A percentile compares a stretch with the other conserved stretches of the same genome.
Evolutionary conservation across 2,113 vertebrate species (phyloP).

Genomic region (Spheniscus mendiculus): DNA sequence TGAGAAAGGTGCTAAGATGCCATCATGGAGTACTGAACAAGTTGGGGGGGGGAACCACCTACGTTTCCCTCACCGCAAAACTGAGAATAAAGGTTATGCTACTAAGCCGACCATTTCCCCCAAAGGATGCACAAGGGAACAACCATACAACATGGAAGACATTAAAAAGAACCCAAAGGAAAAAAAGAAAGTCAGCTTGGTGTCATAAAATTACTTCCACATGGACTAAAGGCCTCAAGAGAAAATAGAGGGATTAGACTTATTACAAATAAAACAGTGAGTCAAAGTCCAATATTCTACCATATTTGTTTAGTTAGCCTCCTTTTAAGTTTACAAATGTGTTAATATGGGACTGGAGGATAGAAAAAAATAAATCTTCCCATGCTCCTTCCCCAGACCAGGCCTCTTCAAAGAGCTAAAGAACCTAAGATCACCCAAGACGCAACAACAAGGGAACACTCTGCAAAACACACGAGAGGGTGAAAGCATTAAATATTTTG

Average conservation of each 20-base stretch:
- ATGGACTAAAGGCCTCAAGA: not conserved
- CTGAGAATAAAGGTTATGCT: not conserved
- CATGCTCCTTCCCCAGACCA: not conserved
- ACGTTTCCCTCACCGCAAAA: not conserved
- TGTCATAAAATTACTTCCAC: conserved; percentile 41
- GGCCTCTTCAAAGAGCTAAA: not conserved
- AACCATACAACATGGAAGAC: not conserved
- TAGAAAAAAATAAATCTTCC: not conserved
- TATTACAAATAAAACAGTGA: not conserved
- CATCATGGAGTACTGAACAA: not conserved
- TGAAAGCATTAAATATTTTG: not conserved
- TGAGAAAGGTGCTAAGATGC: not conserved
- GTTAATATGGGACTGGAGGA: not conserved
- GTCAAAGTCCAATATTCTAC: not conserved
- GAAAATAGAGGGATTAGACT: conserved; percentile 1
- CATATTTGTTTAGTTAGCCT: not conserved
- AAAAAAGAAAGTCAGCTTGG: not conserved
- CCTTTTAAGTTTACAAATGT: not conserved
- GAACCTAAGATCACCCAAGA: not conserved
- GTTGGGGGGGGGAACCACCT: too few relatives aligned
- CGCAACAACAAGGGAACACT: not conserved
- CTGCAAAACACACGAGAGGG: not conserved
- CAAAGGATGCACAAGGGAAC: not conserved
- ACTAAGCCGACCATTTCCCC: not conserved
- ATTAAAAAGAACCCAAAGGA: not conserved